Percentiles rank a stretch among this genome's conserved stretches.
phyloP scores from a whole-genome alignment of 2,113 vertebrate species.

The Calcarius ornatus region DNA sequence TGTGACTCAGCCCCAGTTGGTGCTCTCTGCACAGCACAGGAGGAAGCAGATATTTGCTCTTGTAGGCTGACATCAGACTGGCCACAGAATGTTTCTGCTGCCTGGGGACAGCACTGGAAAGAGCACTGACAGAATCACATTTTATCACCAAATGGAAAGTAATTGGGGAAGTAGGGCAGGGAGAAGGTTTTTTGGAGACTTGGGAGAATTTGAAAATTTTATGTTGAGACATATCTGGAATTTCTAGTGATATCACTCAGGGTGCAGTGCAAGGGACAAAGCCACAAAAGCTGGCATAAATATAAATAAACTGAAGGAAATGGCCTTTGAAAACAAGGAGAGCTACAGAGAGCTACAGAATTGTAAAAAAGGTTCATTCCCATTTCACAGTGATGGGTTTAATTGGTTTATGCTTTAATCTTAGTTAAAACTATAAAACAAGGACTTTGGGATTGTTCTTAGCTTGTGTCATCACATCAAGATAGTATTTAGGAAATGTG shows the following conservation, averaged over 20 bases:
- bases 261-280: background rate
- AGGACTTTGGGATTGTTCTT: background rate
- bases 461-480: background rate
- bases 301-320: background rate
- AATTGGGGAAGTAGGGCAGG: background rate
- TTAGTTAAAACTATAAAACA: background rate
- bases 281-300: background rate
- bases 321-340: background rate
- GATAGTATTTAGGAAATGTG: background rate
- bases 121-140: background rate
- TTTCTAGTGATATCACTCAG: conserved; percentile 29
- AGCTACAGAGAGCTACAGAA: background rate
- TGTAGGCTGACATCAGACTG: background rate
- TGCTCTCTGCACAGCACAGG: background rate
- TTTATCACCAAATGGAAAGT: background rate
- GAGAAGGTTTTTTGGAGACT: background rate
- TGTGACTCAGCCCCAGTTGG: background rate
- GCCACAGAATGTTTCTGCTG: background rate
- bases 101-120: background rate
- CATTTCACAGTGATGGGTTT: background rate
- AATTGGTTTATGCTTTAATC: background rate
- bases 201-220: background rate
- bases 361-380: background rate
- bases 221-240: background rate
- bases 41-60: background rate